These are phyloP conservation scores for Erebia epiphron DNA, from an alignment of 2,888 invertebrate genomes.

Conservation along the genomic window DNA sequence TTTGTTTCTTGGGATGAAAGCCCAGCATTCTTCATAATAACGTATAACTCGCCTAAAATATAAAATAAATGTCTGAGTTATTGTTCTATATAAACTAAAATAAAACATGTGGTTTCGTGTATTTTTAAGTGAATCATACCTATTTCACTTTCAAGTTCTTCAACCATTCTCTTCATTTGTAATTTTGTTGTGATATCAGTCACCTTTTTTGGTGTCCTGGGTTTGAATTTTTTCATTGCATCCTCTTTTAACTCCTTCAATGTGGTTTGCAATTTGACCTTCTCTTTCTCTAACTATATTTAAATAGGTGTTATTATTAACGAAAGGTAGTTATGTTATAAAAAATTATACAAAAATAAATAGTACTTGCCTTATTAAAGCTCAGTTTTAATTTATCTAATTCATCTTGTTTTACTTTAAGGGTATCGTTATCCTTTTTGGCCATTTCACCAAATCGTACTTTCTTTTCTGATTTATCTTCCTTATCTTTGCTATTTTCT, in stretches of 20 bases:
- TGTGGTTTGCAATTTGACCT: slow-evolving; percentile 84
- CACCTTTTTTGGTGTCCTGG: slow-evolving; percentile 87
- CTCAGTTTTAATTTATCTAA: slow-evolving; percentile 81
- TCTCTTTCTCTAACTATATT: slow-evolving; percentile 84
- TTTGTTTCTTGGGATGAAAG: slow-evolving; percentile 76
- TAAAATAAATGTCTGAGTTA: neutral
- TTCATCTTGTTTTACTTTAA: slow-evolving; percentile 78
- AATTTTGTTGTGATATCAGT: slow-evolving; percentile 88
- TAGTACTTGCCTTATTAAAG: slow-evolving; percentile 63
- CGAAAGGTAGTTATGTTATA: neutral
- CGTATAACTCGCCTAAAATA: slow-evolving; percentile 81
- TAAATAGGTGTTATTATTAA: neutral
- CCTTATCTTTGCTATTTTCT: slow-evolving; percentile 68
- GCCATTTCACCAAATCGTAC: slow-evolving; percentile 70
- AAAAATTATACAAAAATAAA: slow-evolving; percentile 1
- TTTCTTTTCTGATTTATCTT: slow-evolving; percentile 80
- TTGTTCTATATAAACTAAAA: neutral
- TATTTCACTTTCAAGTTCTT: slow-evolving; percentile 94
- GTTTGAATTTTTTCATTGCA: slow-evolving; percentile 85
- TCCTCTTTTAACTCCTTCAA: slow-evolving; percentile 86
- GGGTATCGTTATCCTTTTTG: slow-evolving; percentile 70
- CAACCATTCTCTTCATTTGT: slow-evolving; percentile 91
- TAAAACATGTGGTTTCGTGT: neutral
- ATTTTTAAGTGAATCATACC: slow-evolving; percentile 62
- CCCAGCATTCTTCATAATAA: slow-evolving; percentile 84